A percentile compares a stretch with the other conserved stretches of the same genome.
Conservation (phyloP, 2,888 invertebrate genomes). For the Branchipolynoe longqiensis region DNA sequence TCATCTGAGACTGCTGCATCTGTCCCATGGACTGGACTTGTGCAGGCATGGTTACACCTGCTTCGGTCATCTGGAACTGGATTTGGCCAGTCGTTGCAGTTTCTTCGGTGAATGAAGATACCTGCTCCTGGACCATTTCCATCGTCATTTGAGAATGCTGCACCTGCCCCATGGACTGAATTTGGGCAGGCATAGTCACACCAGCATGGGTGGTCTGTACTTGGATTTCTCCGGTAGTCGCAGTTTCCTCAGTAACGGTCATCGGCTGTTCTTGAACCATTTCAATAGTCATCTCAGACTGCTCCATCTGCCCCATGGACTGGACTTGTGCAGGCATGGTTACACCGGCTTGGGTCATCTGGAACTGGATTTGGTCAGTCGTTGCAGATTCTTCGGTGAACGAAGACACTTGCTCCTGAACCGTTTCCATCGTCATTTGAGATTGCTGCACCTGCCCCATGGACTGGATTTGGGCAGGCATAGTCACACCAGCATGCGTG, state of each 20-base stretch:
- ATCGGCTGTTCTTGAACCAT: conserved; percentile 9
- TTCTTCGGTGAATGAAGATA: neutral
- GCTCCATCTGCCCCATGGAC: conserved; percentile 50
- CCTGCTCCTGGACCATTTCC: conserved; percentile 34
- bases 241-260: neutral
- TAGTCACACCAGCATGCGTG: conserved; percentile 4
- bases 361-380: neutral
- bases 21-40: conserved; percentile 38
- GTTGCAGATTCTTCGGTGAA: conserved; percentile 7
- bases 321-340: conserved; percentile 33
- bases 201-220: neutral
- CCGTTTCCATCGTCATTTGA: conserved; percentile 35
- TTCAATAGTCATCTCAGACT: conserved; percentile 13
- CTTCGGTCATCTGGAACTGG: conserved; percentile 20
- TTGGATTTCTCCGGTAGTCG: neutral
- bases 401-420: conserved; percentile 8
- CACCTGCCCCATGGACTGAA: conserved; percentile 41
- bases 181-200: neutral
- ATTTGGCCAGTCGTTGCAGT: conserved; percentile 1
- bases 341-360: conserved; percentile 43
- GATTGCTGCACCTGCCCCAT: conserved; percentile 45
- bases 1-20: conserved; percentile 22
- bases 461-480: conserved; percentile 11
- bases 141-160: conserved; percentile 16
- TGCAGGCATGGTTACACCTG: conserved; percentile 15